These are phyloP conservation scores for Limnothrissa miodon DNA, from an alignment of 2,113 vertebrate species.

Conservation along the genomic window DNA sequence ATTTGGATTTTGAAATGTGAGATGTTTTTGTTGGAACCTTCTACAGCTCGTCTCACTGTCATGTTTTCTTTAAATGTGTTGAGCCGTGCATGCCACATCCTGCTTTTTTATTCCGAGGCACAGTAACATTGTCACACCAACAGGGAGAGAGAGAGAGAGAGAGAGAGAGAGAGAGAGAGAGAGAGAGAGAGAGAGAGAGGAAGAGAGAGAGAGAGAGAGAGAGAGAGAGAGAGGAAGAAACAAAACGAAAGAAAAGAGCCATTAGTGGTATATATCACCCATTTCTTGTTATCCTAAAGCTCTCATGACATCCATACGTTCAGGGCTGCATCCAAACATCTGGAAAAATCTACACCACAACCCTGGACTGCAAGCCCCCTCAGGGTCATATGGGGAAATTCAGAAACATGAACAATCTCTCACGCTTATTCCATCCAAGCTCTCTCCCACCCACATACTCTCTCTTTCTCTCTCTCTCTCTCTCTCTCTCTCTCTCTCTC, in stretches of 20 bases:
- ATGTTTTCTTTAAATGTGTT: neutral
- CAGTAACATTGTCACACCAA: neutral
- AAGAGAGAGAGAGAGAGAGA: neutral
- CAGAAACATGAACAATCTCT: neutral
- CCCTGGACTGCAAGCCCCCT: neutral
- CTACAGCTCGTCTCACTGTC: neutral
- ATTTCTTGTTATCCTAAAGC: neutral
- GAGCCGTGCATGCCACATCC: neutral
- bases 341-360: neutral
- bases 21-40: neutral
- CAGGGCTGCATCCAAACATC: neutral
- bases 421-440: neutral
- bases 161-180: neutral
- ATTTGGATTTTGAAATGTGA: neutral
- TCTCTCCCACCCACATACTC: neutral
- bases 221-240: neutral
- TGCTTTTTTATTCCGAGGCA: neutral
- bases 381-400: neutral
- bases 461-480: constrained; percentile 31
- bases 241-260: neutral
- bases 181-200: neutral
- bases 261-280: neutral
- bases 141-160: neutral
- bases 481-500: constrained; percentile 65
- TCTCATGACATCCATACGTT: neutral